phyloP scores from a whole-genome alignment of 35 echinoderm and acorn worm species.

The Ptychodera flava region DNA sequence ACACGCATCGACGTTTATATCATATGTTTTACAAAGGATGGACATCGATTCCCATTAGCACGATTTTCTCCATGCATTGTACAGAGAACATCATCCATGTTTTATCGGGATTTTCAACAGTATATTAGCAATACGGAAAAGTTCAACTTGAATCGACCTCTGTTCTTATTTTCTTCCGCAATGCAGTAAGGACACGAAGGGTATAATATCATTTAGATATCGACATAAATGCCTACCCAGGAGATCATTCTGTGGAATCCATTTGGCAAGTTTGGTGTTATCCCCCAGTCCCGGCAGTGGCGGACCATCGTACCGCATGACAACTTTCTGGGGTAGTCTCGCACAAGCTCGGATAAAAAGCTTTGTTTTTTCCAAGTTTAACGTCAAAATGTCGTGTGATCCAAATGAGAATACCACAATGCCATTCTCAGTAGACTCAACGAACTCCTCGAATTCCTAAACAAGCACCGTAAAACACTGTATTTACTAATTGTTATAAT shows the following conservation, averaged over 20 bases:
- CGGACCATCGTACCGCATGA: conserved; percentile 27
- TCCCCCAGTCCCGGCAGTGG: background rate
- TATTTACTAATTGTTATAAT: no score
- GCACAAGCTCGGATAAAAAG: conserved; percentile 22
- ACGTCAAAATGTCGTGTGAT: conserved; percentile 7
- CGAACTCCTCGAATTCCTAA: conserved; percentile 41
- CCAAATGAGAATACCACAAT: conserved; percentile 38
- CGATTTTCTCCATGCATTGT: background rate
- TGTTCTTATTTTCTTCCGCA: background rate
- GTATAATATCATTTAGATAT: background rate
- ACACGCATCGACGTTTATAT: conserved; percentile 40
- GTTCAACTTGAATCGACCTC: background rate
- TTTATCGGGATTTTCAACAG: background rate
- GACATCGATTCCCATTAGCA: conserved; percentile 31
- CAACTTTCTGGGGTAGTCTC: conserved; percentile 26
- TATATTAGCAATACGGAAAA: background rate
- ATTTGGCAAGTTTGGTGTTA: conserved; percentile 20
- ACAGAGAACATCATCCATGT: background rate
- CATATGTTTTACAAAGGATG: conserved; percentile 31
- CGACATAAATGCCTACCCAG: conserved; percentile 22
- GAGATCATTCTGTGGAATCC: conserved; percentile 56
- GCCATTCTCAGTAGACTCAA: conserved; percentile 26
- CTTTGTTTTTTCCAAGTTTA: background rate
- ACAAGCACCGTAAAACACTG: background rate
- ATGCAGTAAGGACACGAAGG: background rate